Base-by-base conservation (phyloP, 2,888 invertebrate genomes). In the Anticlea derivata region DNA sequence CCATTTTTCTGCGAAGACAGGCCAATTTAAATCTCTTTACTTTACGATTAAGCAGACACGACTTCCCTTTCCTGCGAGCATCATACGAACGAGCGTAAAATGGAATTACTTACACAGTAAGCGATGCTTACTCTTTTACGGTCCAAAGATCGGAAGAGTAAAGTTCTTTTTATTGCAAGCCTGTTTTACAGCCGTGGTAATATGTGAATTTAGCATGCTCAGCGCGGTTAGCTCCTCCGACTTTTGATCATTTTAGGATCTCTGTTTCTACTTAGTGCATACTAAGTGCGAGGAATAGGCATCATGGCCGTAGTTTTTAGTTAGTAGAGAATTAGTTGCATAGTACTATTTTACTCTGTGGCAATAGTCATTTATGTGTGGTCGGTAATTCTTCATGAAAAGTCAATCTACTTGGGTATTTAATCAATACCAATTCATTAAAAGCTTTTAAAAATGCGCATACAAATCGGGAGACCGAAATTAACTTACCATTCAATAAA, bases 91-190 rank as follows among this genome's bases (percentile, higher is more conserved):
- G 66, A 67, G 69, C 68, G 67, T 76, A 80, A 80, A 75, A 80
- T 69, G 70, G 70, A 78, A 81, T 81, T 81, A 80, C 80, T 80
- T 73, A 80, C 78, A 80, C 79, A 79, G 80, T 37, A 46, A 46
- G 69, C 69, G 75, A 80, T 80, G 77, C 78, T 80, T 81, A 78
- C 78, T 68, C 71, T 78, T 80, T 82, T 82, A 81, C 75, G 71
- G 71, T 67, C 64, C 63, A 75, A 74, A 80, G 81, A 84, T 83
- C 78, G 76, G 70, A 70, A 72, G 73, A 79, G 81, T 83, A 82
- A 83, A 81, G 79, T 81, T 80, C 68, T 73, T 84, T 82, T 85
- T 85, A 85, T 83, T 83, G 73, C 80, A 22, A 31, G 37, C 26
- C 26, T 26, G 45, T 23, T 50, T 50, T 50, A 85, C 74, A 76